Percentiles rank a stretch among this genome's conserved stretches.
Evolutionary conservation across 2,797 vertebrate species (phyloP).

Genomic region (Fistularia tabacaria): DNA sequence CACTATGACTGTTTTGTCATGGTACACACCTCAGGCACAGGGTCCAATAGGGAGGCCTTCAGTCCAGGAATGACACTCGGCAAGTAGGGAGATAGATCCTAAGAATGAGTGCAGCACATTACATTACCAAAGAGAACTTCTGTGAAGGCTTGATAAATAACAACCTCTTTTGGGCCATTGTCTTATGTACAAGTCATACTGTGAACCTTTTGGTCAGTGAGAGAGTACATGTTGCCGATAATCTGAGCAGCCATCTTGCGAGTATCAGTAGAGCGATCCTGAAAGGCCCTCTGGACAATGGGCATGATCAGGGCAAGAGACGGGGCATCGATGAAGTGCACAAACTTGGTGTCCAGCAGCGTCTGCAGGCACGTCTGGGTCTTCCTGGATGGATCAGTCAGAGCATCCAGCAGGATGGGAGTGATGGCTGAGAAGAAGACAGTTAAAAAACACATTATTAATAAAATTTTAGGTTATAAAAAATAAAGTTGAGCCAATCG

Average conservation of each 20-base stretch:
- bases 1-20: not conserved
- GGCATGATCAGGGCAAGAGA: conserved; percentile 98
- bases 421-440: conserved; percentile 81
- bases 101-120: conserved; percentile 7
- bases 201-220: conserved; percentile 95
- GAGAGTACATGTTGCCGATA: conserved; percentile 99
- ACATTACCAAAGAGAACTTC: no score
- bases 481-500: no score
- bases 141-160: no score
- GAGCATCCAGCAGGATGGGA: conserved; percentile 91
- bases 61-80: conserved; percentile 96
- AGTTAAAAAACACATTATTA: not conserved
- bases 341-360: conserved; percentile 95
- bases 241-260: conserved; percentile 99
- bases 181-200: not conserved
- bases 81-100: conserved; percentile 97
- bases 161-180: not conserved
- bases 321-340: conserved; percentile 97
- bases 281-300: conserved; percentile 97
- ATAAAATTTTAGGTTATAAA: no score
- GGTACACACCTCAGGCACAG: conserved; percentile 89
- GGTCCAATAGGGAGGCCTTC: conserved; percentile 92
- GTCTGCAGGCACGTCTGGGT: conserved; percentile 96
- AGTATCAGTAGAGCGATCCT: conserved; percentile 96
- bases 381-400: conserved; percentile 92